Percentiles rank a stretch among this genome's conserved stretches.
phyloP scores from a whole-genome alignment of 1,140 invertebrate species.

The Goniozus legneri region DNA sequence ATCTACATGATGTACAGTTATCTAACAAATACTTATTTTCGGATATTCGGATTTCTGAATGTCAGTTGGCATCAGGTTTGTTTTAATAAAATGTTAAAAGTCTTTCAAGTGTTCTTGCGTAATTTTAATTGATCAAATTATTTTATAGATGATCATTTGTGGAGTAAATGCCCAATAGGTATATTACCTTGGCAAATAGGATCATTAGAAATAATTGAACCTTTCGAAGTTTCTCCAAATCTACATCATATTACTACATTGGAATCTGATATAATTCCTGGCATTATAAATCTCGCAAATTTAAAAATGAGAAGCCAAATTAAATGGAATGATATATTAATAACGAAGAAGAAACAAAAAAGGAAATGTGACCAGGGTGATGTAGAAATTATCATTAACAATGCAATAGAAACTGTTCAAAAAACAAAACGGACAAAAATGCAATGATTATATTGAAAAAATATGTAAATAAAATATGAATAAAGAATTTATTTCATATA shows the following conservation, averaged over 20 bases:
- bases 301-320: constrained; percentile 33
- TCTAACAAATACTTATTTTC: too few relatives aligned
- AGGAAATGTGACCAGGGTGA: constrained; percentile 20
- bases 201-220: constrained; percentile 21
- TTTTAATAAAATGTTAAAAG: neutral
- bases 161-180: constrained; percentile 42
- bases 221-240: constrained; percentile 10
- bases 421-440: constrained; percentile 11
- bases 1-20: constrained; percentile 7
- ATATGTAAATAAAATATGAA: too few relatives aligned
- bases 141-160: constrained; percentile 30
- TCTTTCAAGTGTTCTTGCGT: neutral
- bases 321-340: constrained; percentile 37
- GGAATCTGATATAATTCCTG: constrained; percentile 28
- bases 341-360: constrained; percentile 29
- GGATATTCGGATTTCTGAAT: constrained; percentile 32
- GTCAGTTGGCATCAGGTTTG: constrained; percentile 27
- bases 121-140: neutral
- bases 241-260: constrained; percentile 7
- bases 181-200: constrained; percentile 47
- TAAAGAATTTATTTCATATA: too few relatives aligned
- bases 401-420: constrained; percentile 31
- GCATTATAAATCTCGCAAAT: constrained; percentile 29
- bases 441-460: neutral
- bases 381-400: constrained; percentile 27